Percentiles rank a stretch among this genome's conserved stretches.
Conservation (phyloP, 2,797 vertebrate species). For the Carcharodon carcharias region DNA sequence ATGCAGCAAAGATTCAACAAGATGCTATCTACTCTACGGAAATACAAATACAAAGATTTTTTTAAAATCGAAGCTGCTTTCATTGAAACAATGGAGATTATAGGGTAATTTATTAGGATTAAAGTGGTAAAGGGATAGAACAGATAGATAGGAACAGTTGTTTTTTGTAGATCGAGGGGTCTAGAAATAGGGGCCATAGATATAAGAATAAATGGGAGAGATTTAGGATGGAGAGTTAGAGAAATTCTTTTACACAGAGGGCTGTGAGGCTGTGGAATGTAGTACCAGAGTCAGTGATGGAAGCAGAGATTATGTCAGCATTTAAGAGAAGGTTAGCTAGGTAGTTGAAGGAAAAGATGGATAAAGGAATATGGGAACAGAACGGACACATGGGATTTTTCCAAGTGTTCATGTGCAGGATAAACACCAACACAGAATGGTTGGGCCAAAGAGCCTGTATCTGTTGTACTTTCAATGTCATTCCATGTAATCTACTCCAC, state of each 20-base stretch:
- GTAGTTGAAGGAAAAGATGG: neutral
- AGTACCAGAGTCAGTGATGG: neutral
- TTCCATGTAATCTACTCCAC: neutral
- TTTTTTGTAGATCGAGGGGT: neutral
- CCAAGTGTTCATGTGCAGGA: neutral
- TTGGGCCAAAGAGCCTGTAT: neutral
- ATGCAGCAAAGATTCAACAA: neutral
- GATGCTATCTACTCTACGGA: too few species aligned
- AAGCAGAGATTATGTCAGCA: neutral
- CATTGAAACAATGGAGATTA: too few species aligned
- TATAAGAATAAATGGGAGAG: neutral
- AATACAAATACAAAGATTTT: too few species aligned
- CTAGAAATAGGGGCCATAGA: neutral
- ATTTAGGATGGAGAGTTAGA: neutral
- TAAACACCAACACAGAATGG: neutral
- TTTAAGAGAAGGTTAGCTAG: neutral
- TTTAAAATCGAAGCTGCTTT: too few species aligned
- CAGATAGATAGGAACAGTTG: neutral
- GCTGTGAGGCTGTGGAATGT: neutral
- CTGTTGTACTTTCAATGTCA: neutral
- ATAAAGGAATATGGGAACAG: neutral
- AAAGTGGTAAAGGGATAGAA: neutral
- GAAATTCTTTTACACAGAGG: neutral
- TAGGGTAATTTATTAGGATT: too few species aligned
- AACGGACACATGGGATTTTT: neutral